Evolutionary conservation across 2,113 vertebrate genomes (phyloP).

Genomic region (Callipepla californica): DNA sequence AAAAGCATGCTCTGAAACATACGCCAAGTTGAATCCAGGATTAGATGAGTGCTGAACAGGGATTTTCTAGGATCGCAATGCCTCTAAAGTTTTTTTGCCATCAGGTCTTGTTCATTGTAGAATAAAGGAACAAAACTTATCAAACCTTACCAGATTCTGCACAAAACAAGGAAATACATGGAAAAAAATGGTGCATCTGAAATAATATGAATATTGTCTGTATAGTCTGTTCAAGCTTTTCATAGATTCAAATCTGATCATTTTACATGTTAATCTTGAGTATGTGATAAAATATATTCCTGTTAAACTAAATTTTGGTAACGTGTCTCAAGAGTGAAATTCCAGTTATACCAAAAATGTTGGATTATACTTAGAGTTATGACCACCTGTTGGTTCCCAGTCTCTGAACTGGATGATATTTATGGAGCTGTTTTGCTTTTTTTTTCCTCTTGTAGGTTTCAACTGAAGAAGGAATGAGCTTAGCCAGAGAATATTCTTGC

Average conservation of each 20-base stretch:
- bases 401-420: not conserved
- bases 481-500: slow-evolving; percentile 84
- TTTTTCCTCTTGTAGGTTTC: slow-evolving; percentile 76
- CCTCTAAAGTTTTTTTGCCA: not conserved
- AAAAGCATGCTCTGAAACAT: not conserved
- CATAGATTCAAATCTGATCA: not conserved
- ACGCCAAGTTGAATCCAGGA: not conserved
- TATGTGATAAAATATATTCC: not conserved
- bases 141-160: not conserved
- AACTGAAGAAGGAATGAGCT: slow-evolving; percentile 82
- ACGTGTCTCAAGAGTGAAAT: not conserved
- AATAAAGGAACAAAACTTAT: not conserved
- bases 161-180: not conserved
- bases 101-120: not conserved
- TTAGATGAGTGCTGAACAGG: not conserved
- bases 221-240: not conserved
- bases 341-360: not conserved
- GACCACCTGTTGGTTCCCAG: fast-evolving
- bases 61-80: slow-evolving; percentile 1
- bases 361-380: not conserved
- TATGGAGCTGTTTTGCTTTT: not conserved
- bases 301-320: not conserved
- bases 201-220: not conserved
- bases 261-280: not conserved
- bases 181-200: not conserved